phyloP scores from a whole-genome alignment of 2,888 invertebrate genomes.

The Eupithecia abbreviata region DNA sequence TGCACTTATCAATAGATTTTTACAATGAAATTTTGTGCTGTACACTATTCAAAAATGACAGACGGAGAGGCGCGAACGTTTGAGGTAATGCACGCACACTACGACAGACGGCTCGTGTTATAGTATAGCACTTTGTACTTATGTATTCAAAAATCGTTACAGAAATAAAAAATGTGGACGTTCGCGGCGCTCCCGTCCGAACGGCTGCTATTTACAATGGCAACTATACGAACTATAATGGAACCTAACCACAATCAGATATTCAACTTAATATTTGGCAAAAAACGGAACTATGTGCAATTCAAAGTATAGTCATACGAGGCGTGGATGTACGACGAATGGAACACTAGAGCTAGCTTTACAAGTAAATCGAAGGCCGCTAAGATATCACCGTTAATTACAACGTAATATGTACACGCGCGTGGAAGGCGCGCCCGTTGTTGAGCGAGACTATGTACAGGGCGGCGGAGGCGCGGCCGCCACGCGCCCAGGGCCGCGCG shows the following conservation, averaged over 20 bases:
- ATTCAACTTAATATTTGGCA: slow-evolving; percentile 78
- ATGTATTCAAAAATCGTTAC: slow-evolving; percentile 50
- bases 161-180: slow-evolving; percentile 51
- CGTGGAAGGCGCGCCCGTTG: slow-evolving; percentile 53
- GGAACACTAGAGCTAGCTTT: slow-evolving; percentile 79
- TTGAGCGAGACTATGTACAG: slow-evolving; percentile 69
- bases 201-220: slow-evolving; percentile 71
- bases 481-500: slow-evolving; percentile 1
- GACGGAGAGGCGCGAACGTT: slow-evolving; percentile 51
- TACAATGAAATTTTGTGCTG: slow-evolving; percentile 81
- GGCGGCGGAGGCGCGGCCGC: slow-evolving; percentile 23
- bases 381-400: slow-evolving; percentile 83
- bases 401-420: slow-evolving; percentile 73
- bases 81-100: slow-evolving; percentile 53
- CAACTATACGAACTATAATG: slow-evolving; percentile 63
- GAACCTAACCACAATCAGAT: slow-evolving; percentile 64
- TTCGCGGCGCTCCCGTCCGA: slow-evolving; percentile 58
- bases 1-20: slow-evolving; percentile 79
- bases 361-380: slow-evolving; percentile 84
- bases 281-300: slow-evolving; percentile 66
- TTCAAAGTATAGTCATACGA: slow-evolving; percentile 59
- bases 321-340: slow-evolving; percentile 60
- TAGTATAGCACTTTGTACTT: slow-evolving; percentile 67
- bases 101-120: slow-evolving; percentile 51
- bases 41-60: slow-evolving; percentile 67